Evolutionary conservation across 2,797 vertebrate genomes (phyloP).

Genomic region (Spondyliosoma cantharus): DNA sequence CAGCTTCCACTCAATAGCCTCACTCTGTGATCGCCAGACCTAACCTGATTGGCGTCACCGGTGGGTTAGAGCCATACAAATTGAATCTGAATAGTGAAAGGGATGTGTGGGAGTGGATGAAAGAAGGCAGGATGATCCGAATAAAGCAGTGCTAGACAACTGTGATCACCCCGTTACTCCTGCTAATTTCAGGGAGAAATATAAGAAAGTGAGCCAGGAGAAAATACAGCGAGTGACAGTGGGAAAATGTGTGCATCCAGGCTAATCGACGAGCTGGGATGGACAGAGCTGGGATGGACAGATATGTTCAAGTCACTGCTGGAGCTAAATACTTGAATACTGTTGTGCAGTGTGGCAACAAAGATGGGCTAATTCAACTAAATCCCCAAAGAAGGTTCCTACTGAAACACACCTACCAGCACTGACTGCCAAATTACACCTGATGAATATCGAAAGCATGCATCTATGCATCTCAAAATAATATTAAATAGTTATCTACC

Average conservation of each 20-base stretch:
- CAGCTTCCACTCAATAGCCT: conserved; percentile 24
- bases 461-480: conserved; percentile 24
- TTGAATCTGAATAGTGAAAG: not conserved
- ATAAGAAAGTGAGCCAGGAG: not conserved
- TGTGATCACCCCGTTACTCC: not conserved
- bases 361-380: conserved; percentile 38
- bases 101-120: not conserved
- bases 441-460: conserved; percentile 1
- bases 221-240: not conserved
- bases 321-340: conserved; percentile 38
- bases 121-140: not conserved
- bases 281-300: conserved; percentile 22
- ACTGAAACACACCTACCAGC: conserved; percentile 21
- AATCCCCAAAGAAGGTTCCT: conserved; percentile 39
- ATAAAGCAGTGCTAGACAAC: not conserved
- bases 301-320: conserved; percentile 29
- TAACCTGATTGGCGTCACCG: conserved; percentile 19
- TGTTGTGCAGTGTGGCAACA: conserved; percentile 22
- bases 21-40: conserved; percentile 26
- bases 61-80: not conserved
- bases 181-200: not conserved
- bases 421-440: conserved; percentile 34
- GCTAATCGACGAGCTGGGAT: conserved; percentile 26
- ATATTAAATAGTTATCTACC: conserved; percentile 13
- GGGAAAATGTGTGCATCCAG: not conserved